These are phyloP conservation scores for Drosophila virilis DNA, from an alignment of 1,140 invertebrate genomes.

Conservation along the genomic window DNA sequence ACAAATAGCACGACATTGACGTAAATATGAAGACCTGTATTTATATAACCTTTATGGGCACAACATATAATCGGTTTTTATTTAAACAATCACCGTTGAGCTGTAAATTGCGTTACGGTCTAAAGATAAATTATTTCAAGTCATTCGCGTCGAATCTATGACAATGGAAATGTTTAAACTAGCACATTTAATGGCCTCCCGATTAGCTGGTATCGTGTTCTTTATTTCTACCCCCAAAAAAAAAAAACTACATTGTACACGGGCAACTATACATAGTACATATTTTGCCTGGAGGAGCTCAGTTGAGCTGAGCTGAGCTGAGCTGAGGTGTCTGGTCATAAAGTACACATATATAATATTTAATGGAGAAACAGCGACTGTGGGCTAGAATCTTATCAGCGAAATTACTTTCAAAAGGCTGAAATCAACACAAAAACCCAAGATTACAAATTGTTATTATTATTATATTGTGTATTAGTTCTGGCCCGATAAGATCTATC, in stretches of 20 bases:
- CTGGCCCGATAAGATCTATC: conserved; percentile 72
- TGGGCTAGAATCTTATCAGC: conserved; percentile 62
- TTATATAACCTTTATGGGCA: conserved; percentile 50
- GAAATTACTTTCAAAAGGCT: conserved; percentile 67
- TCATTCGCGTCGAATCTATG: conserved; percentile 40
- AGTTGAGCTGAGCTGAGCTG: no score
- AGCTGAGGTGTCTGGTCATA: no score
- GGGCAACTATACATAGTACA: no score
- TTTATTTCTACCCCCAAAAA: not conserved
- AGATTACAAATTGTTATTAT: conserved; percentile 77
- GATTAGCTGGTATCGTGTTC: conserved; percentile 42
- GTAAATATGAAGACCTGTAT: conserved; percentile 13
- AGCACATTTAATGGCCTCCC: conserved; percentile 33
- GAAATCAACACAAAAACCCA: conserved; percentile 66
- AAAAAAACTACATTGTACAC: not conserved
- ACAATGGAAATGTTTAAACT: conserved; percentile 51
- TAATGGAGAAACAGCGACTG: conserved; percentile 11
- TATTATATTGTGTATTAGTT: conserved; percentile 78
- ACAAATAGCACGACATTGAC: conserved; percentile 11
- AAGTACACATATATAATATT: conserved; percentile 8
- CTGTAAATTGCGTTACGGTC: conserved; percentile 59
- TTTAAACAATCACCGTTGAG: conserved; percentile 74
- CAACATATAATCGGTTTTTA: conserved; percentile 60
- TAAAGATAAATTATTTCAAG: conserved; percentile 68
- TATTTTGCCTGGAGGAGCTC: no score